A percentile compares a stretch with the other conserved stretches of the same genome.
Conservation (phyloP, 2,888 invertebrate species). For the Eumacrocentrus americanus region DNA sequence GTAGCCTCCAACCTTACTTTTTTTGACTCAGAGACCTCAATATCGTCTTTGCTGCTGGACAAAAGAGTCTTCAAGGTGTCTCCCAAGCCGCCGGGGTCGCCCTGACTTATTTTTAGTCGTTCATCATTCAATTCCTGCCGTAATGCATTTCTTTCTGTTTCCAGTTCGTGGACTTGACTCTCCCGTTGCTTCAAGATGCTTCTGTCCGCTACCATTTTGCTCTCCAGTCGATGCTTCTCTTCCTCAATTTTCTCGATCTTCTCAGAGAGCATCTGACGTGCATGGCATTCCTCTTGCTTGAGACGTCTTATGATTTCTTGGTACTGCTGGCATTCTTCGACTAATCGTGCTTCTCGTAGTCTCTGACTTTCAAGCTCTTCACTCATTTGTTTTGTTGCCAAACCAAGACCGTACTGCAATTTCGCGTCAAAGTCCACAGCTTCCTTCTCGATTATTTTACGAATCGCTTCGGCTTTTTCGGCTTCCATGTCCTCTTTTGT, state of each 20-base stretch:
- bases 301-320: conserved; percentile 73
- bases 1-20: conserved; percentile 53
- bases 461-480: conserved; percentile 66
- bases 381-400: conserved; percentile 57
- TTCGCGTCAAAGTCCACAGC: conserved; percentile 63
- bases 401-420: conserved; percentile 61
- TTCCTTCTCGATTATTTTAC: conserved; percentile 66
- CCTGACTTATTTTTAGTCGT: conserved; percentile 47
- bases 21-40: conserved; percentile 56
- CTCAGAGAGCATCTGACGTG: conserved; percentile 62
- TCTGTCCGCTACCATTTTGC: conserved; percentile 40
- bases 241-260: conserved; percentile 54
- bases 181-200: conserved; percentile 44
- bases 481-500: conserved; percentile 71
- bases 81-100: conserved; percentile 34
- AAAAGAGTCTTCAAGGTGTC: conserved; percentile 37
- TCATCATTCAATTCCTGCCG: conserved; percentile 46
- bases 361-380: conserved; percentile 64
- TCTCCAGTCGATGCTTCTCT: conserved; percentile 45
- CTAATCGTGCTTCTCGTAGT: conserved; percentile 68
- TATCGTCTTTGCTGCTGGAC: conserved; percentile 49
- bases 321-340: conserved; percentile 71
- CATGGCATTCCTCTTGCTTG: conserved; percentile 70
- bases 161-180: conserved; percentile 39
- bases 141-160: conserved; percentile 41